Base-by-base conservation (phyloP, 2,113 vertebrate genomes). In the Machaerirhynchus nigripectus region DNA sequence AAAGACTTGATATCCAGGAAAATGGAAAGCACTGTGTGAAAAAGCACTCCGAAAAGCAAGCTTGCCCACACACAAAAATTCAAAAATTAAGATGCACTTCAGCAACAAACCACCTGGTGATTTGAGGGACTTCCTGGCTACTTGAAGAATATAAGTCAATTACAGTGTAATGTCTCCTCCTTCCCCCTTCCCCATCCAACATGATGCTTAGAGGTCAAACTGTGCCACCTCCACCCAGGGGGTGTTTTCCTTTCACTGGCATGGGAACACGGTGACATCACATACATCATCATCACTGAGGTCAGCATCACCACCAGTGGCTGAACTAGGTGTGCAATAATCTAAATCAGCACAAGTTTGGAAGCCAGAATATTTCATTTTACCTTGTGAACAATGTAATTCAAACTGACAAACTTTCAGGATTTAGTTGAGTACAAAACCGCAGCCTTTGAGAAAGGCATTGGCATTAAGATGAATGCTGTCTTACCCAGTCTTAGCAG, bases 401-500 rank as follows among this genome's bases (percentile, higher is more conserved):
- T 93, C 53, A 75, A 93, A 75, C 49, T 87, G 94, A 95, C 96
- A 96, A 13, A 69, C 74, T 91, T 96, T 88, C 94, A 95, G 83
- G 61, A 80, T 89, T 87, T 75, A 89, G 80, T 83, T 93, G 78
- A 56, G 60, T 77, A 55, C 63, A 68, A 90, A 96, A 84, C 52
- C 71, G n/a, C 9, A 31, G 74, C 77, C 47, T 95, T 82, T 85
- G 90, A 79, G 88, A 94, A 95, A 84, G 90, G 67, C 87, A 75
- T 44, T 91, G 89, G 81, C 92, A 91, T 95, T 95, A 95, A 96
- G 96, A 95, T 90, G 85, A 96, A 89, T 53, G 88, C 88, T 96
- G 96, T 96, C 94, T 94, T 90, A 92, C 86, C 57, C 31, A 61
- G 68, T 96, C 35, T 78, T 75, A 67, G 69, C 63, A 83, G 47